These are phyloP conservation scores for Merluccius polli DNA, from an alignment of 2,797 vertebrate species.

Conservation along the genomic window DNA sequence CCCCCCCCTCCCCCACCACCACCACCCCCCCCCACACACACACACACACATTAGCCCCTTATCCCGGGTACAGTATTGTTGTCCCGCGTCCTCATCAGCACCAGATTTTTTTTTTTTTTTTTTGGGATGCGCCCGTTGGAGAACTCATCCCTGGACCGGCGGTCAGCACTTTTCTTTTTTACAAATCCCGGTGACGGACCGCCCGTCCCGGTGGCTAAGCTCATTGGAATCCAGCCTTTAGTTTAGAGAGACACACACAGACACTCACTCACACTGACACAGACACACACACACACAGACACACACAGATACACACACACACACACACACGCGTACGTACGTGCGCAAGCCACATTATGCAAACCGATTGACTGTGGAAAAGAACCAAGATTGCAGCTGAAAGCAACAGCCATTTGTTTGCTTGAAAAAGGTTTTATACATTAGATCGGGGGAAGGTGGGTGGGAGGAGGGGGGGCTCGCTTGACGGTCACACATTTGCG, in stretches of 20 bases:
- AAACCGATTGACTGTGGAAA: neutral
- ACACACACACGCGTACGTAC: conserved; percentile 16
- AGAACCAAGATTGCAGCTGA: neutral
- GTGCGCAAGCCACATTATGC: neutral
- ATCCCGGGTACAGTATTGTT: conserved; percentile 70
- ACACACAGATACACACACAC: neutral
- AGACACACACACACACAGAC: conserved; percentile 3
- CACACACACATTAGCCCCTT: conserved; percentile 56
- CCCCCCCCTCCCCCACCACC: no score
- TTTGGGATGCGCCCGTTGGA: conserved; percentile 66
- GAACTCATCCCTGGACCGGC: conserved; percentile 66
- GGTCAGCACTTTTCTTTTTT: conserved; percentile 82
- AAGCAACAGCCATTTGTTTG: neutral
- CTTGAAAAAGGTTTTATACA: neutral
- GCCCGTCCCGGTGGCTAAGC: conserved; percentile 60
- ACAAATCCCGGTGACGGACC: conserved; percentile 67
- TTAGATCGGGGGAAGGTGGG: no score
- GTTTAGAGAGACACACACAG: conserved; percentile 6
- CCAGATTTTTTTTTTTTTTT: conserved; percentile 60
- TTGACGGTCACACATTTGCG: neutral
- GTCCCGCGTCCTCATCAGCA: conserved; percentile 66
- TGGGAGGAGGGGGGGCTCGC: neutral
- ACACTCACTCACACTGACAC: conserved; percentile 15
- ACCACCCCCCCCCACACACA: conserved; percentile 16
- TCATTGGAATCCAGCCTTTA: conserved; percentile 46